Evolutionary conservation across 2,797 vertebrate genomes (phyloP).

Genomic region (Anniella stebbinsi): DNA sequence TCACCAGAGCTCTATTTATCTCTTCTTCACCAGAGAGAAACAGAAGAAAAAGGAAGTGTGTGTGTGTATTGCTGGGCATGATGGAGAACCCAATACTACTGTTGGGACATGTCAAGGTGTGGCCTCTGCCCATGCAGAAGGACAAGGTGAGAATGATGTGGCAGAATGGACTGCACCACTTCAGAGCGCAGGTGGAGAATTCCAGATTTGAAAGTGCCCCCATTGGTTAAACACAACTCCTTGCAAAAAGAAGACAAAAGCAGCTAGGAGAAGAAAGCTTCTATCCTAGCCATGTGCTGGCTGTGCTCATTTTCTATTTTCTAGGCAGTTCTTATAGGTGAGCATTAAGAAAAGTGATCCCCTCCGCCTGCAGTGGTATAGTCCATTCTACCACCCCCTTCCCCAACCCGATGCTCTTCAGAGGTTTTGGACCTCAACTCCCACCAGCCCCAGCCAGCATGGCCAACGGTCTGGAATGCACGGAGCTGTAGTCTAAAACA

Average conservation of each 20-base stretch:
- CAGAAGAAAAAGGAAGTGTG: no score
- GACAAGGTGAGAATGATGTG: no score
- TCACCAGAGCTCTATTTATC: no score
- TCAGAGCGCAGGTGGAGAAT: neutral
- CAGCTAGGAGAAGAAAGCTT: neutral
- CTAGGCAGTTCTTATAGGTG: no score
- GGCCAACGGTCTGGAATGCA: neutral
- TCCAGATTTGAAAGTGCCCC: neutral
- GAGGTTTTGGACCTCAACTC: neutral
- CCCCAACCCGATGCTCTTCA: neutral
- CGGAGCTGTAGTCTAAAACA: neutral
- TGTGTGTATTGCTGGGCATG: no score
- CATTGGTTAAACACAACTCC: neutral
- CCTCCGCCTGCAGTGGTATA: neutral
- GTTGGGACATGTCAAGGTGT: neutral
- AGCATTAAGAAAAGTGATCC: neutral
- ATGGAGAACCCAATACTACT: no score
- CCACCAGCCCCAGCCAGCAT: neutral
- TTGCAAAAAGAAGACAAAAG: neutral
- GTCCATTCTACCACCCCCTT: neutral
- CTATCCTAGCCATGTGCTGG: no score
- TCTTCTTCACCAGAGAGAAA: no score
- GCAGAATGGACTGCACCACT: neutral
- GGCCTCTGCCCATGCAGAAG: neutral
- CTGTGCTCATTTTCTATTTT: neutral